phyloP scores from a whole-genome alignment of 2,113 vertebrate genomes.

The Neolamprologus cancellatus region DNA sequence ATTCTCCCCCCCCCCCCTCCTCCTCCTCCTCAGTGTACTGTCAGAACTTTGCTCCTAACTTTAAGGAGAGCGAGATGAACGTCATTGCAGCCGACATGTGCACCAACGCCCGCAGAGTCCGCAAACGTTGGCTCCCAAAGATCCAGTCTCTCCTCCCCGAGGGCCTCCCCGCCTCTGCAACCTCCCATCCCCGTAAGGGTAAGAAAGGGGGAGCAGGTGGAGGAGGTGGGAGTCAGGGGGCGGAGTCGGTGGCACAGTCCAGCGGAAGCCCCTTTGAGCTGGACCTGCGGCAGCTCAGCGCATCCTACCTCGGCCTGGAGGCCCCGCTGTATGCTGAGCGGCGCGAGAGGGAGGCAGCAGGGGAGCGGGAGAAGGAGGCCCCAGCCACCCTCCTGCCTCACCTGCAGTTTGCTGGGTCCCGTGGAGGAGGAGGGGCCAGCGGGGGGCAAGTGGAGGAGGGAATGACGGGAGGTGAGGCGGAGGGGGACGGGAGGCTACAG shows the following conservation, averaged over 20 bases:
- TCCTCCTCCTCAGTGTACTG: slow-evolving; percentile 37
- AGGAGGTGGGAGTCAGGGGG: neutral
- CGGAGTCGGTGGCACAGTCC: neutral
- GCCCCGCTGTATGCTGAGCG: neutral
- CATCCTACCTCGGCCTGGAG: slow-evolving; percentile 53
- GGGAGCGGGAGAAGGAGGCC: slow-evolving; percentile 22
- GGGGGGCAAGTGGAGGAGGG: slow-evolving; percentile 13
- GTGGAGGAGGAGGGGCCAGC: neutral
- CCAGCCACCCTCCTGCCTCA: slow-evolving; percentile 26
- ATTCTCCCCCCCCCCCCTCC: neutral
- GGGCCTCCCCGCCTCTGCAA: neutral
- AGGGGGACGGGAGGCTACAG: slow-evolving; percentile 27
- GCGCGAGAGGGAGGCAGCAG: slow-evolving; percentile 6
- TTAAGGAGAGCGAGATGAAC: slow-evolving; percentile 66
- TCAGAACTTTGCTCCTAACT: slow-evolving; percentile 64
- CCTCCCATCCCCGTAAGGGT: slow-evolving; percentile 32
- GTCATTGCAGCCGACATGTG: slow-evolving; percentile 60
- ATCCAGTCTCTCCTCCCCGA: slow-evolving; percentile 55
- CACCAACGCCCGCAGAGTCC: slow-evolving; percentile 56
- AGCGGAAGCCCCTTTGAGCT: slow-evolving; percentile 24
- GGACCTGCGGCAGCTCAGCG: slow-evolving; percentile 38
- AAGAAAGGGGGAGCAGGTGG: slow-evolving; percentile 25
- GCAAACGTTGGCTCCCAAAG: slow-evolving; percentile 62
- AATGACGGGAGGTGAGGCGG: slow-evolving; percentile 1
- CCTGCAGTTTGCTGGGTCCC: slow-evolving; percentile 41